Base-by-base conservation (phyloP, 1,140 invertebrate genomes). In the Eumeta japonica region DNA sequence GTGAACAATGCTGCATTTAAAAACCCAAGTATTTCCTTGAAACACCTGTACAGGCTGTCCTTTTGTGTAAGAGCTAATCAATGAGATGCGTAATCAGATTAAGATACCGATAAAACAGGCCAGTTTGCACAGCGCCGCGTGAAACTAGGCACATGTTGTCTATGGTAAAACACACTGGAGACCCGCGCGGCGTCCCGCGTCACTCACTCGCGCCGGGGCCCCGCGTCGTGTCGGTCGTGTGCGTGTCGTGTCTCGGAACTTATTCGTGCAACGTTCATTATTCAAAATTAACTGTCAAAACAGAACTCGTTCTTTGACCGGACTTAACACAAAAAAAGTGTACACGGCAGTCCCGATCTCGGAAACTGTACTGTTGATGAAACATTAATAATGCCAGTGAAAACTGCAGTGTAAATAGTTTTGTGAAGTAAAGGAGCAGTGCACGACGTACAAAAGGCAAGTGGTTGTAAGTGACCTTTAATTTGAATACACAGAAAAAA, bases 201-300 rank as follows among this genome's bases (percentile, higher is more conserved):
- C 58, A 52, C 38, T 54, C 62, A 70, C 52, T 71, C 64, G 61
- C 57, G 59, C 61, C 54, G 54, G 43, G 44, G 53, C 45, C 31
- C 45, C 54, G 45, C 39, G 31, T 45, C 45, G 54, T 43, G 45
- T 33, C 40, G 52, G 61, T 48, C 49, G 40, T 33, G 20, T 36
- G 61, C 45, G 39, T 46, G 58, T 48, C 38, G 54, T 60, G 59
- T 52, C 39, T 33, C 13, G 39, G 15, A 44, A 30, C 45, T 53
- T 55, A 52, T 57, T 42, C 45, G 41, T 44, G 38, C 52, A 40
- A 46, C 34, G 39, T 52, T 49, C 40, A 46, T 62, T 55, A 57
- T 64, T 47, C 52, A 62, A 60, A 44, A 44, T 48, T 11, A 12
- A 33, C 9, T 14, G 10, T 35, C 35, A 46, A 35, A 44, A 31